Conservation (phyloP, 2,888 invertebrate species). For the Eilema griseolum region DNA sequence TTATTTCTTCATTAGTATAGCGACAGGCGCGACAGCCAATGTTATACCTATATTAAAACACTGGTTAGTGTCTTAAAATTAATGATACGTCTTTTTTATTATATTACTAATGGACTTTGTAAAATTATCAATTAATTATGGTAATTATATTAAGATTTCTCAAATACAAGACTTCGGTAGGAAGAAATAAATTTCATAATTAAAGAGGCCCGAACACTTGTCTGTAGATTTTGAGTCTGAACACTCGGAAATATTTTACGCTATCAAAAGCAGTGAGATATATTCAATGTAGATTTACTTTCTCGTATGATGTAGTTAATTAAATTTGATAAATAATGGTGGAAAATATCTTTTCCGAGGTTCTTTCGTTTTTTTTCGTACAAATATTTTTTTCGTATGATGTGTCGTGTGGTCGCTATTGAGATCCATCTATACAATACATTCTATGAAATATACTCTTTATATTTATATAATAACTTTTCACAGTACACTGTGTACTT, state of each 20-base stretch:
- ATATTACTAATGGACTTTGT: constrained; percentile 29
- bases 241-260: not conserved
- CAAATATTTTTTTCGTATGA: not conserved
- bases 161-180: not conserved
- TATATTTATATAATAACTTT: no score
- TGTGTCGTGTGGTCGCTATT: not conserved
- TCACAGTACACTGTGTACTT: no score
- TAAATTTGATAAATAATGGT: not conserved
- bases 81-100: constrained; percentile 31
- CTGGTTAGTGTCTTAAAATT: not conserved
- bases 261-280: not conserved
- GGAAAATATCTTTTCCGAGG: not conserved
- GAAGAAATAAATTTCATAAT: constrained; percentile 12
- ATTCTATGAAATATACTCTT: no score
- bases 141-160: constrained; percentile 24
- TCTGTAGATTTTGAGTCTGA: not conserved
- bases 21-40: not conserved
- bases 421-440: no score
- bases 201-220: not conserved
- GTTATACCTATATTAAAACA: constrained; percentile 3
- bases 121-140: constrained; percentile 49
- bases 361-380: not conserved
- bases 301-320: not conserved
- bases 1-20: not conserved
- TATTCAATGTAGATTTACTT: not conserved